Evolutionary conservation across 2,888 invertebrate genomes (phyloP), one percentile per base, ranked within the genome.

Genomic region (Glaucopsyche alexis): DNA sequence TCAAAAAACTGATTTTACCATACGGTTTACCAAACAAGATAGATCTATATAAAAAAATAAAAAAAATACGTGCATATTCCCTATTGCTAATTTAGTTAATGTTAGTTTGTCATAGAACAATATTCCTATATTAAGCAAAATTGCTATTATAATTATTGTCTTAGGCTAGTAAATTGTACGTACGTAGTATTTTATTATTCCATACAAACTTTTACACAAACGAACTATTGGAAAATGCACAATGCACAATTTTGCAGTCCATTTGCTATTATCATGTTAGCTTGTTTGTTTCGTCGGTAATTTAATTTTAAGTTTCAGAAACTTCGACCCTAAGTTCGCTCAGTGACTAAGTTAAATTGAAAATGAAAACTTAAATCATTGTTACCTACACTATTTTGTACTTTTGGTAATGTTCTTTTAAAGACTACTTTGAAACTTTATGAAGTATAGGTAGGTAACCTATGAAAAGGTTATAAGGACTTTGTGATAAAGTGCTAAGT

Each of bases 311-410:
- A 60, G 60, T 60, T 38, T 13, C 29, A 60, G 29, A 60, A 60
- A 60, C 60, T 60, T 60, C 16, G 29, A 60, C 60, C 60, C 60
- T 38, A 38, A 60, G 60, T 60, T 60, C 7, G 60, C 60, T 60
- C 29, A 60, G 60, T 60, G 60, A 60, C 60, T 60, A 60, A 60
- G 29, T 60, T 38, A 60, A 60, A 60, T 38, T 38, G 60, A 60
- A 60, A 29, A 60, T 60, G 60, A 60, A 60, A 60, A 60, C 60
- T 60, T 60, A 60, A 60, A 60, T 60, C 6, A 29, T 60, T 60
- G 29, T 60, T 60, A 55, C 55, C 60, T 38, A 60, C 60, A 60
- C 60, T 60, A 14, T 60, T 13, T 16, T 38, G 11, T 60, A 71
- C 45, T 8, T 47, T 65, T 38, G 47, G 7, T 60, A 60, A 60